A percentile compares a stretch with the other conserved stretches of the same genome.
Conservation (phyloP, 2,113 vertebrate species). For the Anser cygnoides region DNA sequence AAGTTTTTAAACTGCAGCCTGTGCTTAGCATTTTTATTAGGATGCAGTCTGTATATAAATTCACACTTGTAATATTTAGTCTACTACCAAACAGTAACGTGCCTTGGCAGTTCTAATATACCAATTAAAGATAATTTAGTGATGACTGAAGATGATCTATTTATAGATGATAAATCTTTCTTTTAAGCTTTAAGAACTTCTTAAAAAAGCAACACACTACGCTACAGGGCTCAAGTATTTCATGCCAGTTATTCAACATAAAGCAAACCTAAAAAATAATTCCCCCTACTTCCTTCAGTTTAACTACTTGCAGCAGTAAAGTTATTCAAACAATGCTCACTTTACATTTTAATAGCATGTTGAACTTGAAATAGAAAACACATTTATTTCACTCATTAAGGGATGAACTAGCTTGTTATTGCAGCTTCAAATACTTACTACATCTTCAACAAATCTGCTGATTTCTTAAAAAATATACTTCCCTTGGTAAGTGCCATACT, state of each 20-base stretch:
- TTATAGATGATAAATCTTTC: neutral
- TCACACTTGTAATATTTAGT: neutral
- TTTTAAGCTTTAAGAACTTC: neutral
- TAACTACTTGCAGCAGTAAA: neutral
- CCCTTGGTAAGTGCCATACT: neutral
- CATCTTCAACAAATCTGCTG: neutral
- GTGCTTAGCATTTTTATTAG: neutral
- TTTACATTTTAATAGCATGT: neutral
- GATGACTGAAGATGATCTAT: conserved; percentile 4
- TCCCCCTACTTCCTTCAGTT: neutral
- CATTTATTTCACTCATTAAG: neutral
- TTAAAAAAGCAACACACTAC: neutral
- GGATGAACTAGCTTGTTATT: neutral
- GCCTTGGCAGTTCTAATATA: conserved; percentile 18
- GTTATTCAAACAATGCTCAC: neutral
- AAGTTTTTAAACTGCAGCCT: neutral
- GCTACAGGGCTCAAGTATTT: neutral
- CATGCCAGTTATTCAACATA: neutral
- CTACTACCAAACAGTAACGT: neutral
- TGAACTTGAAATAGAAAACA: neutral
- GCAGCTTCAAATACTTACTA: neutral
- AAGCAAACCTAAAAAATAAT: neutral
- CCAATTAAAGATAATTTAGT: conserved; percentile 20
- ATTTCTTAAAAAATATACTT: neutral
- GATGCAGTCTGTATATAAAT: neutral